Base-by-base conservation (phyloP, 2,113 vertebrate species). In the Apteryx owenii region DNA sequence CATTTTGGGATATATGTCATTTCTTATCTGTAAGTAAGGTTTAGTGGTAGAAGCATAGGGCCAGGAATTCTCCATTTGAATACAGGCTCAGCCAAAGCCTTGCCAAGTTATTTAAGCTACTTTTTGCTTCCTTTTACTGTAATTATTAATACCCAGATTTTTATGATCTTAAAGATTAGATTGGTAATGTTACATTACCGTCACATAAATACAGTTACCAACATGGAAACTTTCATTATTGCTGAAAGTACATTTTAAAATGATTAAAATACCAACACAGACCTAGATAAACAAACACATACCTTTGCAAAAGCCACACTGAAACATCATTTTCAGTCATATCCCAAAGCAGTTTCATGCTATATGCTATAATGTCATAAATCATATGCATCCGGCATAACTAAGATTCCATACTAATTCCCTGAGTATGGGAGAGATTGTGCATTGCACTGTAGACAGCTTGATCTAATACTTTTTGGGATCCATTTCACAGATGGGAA, bases 241-340 rank as follows among this genome's bases (percentile, higher is more conserved):
- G 16, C 13, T 77, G 33, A 17, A 90, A 84, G 4, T 9, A 3
- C 23, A 31, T 29, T 81, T 91, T 69, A 28, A 73, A 70, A 20
- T 12, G 2, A n/a, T 3, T 7, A 78, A 28, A 58, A 69, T 8
- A 4, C 4, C 56, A 90, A 40, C 15, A 75, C 0, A 1, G 23
- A 86, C 7, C 22, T 17, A 66, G 22, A 77, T 20, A 77, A 72
- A 29, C 0, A 28, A 87, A 29, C 51, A 84, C 88, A 25, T 83
- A 82, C 61, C 65, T 93, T 78, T 51, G 38, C 42, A 92, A 54
- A 60, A 86, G 54, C 51, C 60, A 71, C 0, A 1, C 5, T 26
- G 79, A 29, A n/a, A 17, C 16, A 53, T 72, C 51, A 51, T 72
- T 53, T 61, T 46, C 81, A 21, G 54, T 38, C 31, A 5, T 38